Conservation (phyloP, 2,113 vertebrate species). For the Anthoscopus minutus region DNA sequence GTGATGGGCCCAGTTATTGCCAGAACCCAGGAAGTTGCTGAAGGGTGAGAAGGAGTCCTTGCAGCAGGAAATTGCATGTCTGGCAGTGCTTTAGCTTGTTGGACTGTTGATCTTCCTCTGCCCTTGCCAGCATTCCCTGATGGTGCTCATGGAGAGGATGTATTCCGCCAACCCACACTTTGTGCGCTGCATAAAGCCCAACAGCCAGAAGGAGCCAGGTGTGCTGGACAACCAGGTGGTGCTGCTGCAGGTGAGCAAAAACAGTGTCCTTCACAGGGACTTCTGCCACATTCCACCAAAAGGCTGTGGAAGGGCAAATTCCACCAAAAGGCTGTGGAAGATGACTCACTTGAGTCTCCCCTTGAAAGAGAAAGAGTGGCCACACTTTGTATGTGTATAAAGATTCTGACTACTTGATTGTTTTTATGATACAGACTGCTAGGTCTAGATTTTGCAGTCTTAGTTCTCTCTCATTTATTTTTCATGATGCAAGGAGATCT, state of each 20-base stretch:
- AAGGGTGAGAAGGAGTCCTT: not conserved
- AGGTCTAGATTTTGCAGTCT: not conserved
- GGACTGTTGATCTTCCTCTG: not conserved
- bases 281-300: not conserved
- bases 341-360: not conserved
- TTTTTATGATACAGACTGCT: not conserved
- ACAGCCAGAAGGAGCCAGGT: slow-evolving; percentile 64
- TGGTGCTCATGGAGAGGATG: slow-evolving; percentile 76
- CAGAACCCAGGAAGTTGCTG: not conserved
- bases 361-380: not conserved
- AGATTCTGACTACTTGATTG: not conserved
- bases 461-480: not conserved
- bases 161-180: slow-evolving; percentile 74
- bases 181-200: slow-evolving; percentile 78
- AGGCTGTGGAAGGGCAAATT: not conserved
- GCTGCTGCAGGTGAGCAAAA: slow-evolving; percentile 68
- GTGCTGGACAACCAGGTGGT: slow-evolving; percentile 65
- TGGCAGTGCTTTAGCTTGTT: not conserved
- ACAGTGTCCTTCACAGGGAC: not conserved
- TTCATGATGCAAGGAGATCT: not conserved
- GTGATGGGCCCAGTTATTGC: not conserved
- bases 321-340: not conserved
- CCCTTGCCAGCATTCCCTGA: slow-evolving; percentile 68
- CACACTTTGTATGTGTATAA: not conserved
- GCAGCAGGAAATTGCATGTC: not conserved